A percentile compares a stretch with the other conserved stretches of the same genome.
These are phyloP conservation scores for Mobula hypostoma DNA, from an alignment of 2,113 vertebrate genomes.

Conservation along the genomic window DNA sequence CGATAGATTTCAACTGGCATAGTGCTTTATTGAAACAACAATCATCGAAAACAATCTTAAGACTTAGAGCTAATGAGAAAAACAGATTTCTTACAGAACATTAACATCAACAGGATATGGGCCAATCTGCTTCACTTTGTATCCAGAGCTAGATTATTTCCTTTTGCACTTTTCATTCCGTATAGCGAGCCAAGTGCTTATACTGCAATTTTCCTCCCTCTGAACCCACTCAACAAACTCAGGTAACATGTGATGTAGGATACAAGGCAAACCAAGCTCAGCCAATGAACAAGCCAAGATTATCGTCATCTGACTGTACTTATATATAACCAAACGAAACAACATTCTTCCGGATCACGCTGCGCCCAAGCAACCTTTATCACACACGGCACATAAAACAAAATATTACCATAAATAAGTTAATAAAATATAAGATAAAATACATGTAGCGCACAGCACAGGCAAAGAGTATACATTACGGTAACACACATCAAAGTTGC, in stretches of 20 bases:
- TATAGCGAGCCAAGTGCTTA: not conserved
- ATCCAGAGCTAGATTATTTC: not conserved
- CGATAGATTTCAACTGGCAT: not conserved
- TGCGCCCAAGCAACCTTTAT: too few relatives aligned
- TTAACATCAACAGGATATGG: not conserved
- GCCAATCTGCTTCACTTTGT: not conserved
- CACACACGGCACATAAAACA: too few relatives aligned
- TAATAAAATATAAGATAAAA: too few relatives aligned
- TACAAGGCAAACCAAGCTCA: not conserved
- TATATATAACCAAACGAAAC: too few relatives aligned
- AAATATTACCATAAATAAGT: too few relatives aligned
- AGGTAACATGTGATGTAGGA: not conserved
- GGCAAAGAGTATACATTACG: too few relatives aligned
- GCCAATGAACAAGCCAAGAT: too few relatives aligned
- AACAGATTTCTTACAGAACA: not conserved
- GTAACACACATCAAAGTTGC: too few relatives aligned
- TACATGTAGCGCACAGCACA: too few relatives aligned
- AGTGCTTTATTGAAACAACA: not conserved
- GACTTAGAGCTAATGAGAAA: slow-evolving; percentile 3
- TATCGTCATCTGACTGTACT: too few relatives aligned
- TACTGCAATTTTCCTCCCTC: not conserved
- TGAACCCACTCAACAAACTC: not conserved
- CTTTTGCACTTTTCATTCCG: not conserved
- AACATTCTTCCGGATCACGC: too few relatives aligned
- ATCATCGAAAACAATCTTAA: not conserved